Evolutionary conservation across 2,797 vertebrate genomes (phyloP).

Genomic region (Chloroceryle amazona): DNA sequence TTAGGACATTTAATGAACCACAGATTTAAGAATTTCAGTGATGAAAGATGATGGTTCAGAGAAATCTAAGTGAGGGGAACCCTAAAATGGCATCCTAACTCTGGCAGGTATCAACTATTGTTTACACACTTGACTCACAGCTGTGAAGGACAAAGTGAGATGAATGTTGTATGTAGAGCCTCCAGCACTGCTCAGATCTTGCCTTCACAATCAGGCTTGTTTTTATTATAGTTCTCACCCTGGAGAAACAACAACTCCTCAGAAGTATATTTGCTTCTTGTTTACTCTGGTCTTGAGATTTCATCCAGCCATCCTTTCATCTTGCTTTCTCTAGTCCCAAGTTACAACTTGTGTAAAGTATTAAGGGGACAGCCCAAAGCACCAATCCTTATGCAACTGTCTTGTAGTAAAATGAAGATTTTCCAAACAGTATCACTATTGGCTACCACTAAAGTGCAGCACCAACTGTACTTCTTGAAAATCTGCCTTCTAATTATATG

Average conservation of each 20-base stretch:
- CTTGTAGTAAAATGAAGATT: neutral
- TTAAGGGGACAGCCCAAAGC: neutral
- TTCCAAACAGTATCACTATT: neutral
- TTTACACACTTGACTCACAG: neutral
- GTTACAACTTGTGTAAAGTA: neutral
- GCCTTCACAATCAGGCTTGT: neutral
- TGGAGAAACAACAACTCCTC: neutral
- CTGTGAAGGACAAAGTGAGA: neutral
- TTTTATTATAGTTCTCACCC: neutral
- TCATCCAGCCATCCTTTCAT: neutral
- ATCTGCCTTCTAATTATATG: neutral
- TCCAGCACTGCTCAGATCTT: neutral
- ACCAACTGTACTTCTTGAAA: neutral
- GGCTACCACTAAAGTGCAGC: neutral
- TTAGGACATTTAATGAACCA: neutral
- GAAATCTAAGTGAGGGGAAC: neutral
- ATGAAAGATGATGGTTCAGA: neutral
- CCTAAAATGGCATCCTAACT: neutral
- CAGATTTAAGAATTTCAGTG: neutral
- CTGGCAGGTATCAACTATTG: fast-evolving
- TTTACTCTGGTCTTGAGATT: neutral
- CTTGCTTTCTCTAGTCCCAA: neutral
- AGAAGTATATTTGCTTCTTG: neutral
- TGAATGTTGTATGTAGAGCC: neutral
- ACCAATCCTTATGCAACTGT: neutral